Evolutionary conservation across 64 coral and sea anemone genomes (phyloP).

Genomic region (Actinia equina): DNA sequence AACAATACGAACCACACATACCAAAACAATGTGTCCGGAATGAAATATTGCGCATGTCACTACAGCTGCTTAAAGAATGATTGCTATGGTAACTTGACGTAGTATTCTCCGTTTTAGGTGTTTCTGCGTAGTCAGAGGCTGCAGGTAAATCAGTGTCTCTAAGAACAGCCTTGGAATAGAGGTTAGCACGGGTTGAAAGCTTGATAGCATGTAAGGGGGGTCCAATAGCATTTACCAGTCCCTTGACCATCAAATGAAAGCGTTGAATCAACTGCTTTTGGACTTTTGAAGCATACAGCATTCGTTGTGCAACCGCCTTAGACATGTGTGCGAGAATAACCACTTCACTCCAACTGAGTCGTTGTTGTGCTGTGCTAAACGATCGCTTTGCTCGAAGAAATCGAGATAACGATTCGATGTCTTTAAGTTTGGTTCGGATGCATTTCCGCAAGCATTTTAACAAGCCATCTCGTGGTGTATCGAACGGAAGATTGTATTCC

Average conservation of each 20-base stretch:
- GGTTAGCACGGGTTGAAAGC: too few species aligned
- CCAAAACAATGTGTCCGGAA: constrained; percentile 25
- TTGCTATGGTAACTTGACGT: too few species aligned
- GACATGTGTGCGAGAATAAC: not conserved
- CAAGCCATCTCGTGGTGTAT: not conserved
- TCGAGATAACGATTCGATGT: not conserved
- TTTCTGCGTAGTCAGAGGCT: too few species aligned
- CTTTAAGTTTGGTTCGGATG: not conserved
- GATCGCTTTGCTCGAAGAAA: not conserved
- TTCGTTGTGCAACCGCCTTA: not conserved
- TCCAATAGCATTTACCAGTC: not conserved
- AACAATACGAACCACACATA: constrained; percentile 44
- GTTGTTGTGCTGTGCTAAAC: not conserved
- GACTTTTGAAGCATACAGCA: too few species aligned
- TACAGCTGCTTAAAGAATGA: not conserved
- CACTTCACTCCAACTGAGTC: not conserved
- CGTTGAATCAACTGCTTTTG: not conserved
- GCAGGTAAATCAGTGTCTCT: too few species aligned
- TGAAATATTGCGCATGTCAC: constrained; percentile 27
- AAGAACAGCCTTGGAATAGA: too few species aligned
- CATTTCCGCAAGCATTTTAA: not conserved
- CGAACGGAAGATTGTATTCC: not conserved
- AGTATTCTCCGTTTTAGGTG: too few species aligned
- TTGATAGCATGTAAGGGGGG: not conserved
- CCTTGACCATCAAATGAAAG: not conserved